Percentiles rank a stretch among this genome's conserved stretches.
Conservation (phyloP, 2,888 invertebrate species). For the Erebia aethiops region DNA sequence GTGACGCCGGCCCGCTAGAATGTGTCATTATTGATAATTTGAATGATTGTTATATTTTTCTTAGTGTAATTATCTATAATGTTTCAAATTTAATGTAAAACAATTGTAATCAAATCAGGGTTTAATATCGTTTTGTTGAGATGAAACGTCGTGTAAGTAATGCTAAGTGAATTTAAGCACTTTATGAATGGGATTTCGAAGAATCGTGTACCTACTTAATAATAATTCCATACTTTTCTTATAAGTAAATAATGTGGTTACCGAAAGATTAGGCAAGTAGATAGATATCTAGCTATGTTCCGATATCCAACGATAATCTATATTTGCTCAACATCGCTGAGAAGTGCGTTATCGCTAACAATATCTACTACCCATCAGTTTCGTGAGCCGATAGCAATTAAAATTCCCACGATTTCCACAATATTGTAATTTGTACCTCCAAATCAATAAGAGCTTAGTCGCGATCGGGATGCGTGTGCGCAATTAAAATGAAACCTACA, state of each 20-base stretch:
- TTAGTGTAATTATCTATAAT: constrained; percentile 43
- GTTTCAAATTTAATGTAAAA: constrained; percentile 28
- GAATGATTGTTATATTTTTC: constrained; percentile 67
- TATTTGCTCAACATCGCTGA: constrained; percentile 25
- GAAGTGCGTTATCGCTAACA: constrained; percentile 30
- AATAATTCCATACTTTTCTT: not conserved
- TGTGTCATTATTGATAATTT: constrained; percentile 81
- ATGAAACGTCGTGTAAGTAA: not conserved
- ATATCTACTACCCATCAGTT: constrained; percentile 43
- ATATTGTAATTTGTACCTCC: constrained; percentile 56
- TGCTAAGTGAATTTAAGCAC: not conserved
- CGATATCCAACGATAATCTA: not conserved
- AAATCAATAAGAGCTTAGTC: constrained; percentile 72
- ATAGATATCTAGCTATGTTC: not conserved
- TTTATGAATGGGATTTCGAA: not conserved
- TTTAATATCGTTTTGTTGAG: not conserved
- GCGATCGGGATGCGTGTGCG: constrained; percentile 78
- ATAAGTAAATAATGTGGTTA: not conserved
- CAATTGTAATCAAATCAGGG: constrained; percentile 16
- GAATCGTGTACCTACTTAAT: not conserved
- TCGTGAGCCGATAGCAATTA: constrained; percentile 72
- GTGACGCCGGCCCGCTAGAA: constrained; percentile 76
- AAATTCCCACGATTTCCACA: constrained; percentile 72
- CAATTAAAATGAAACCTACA: constrained; percentile 82
- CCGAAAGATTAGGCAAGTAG: not conserved